Base-by-base conservation (phyloP, 2,797 vertebrate species). In the Leptatherina wallacei region DNA sequence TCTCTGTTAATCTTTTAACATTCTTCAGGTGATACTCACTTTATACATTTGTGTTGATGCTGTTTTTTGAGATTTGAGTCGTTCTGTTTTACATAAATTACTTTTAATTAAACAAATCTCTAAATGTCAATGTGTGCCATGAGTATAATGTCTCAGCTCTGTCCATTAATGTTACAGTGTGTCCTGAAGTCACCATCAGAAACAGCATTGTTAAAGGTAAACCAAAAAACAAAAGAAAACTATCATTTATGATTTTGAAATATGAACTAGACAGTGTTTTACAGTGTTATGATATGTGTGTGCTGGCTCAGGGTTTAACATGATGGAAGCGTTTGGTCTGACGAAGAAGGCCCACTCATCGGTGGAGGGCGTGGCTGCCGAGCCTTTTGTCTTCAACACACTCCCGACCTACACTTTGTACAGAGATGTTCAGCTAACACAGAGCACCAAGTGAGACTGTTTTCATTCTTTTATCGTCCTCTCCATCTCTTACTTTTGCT, bases 321-420 rank as follows among this genome's bases (percentile, higher is more conserved):
- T 99, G 95, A 98, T 98, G 97, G 95, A 94, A 22, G 94, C 92
- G 0, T 99, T 99, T 29, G 96, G 98, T 69, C 90, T 99, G 65
- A 95, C 95, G 1, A 94, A 87, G 75, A 94, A 85, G 66, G 95
- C 95, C 42, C 96, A 97, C 3, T 93, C 97, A 12, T 96, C 95
- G 0, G 75, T 98, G 60, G 95, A 96, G 16, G 97, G 98, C 0
- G 94, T 98, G 16, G 94, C 96, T 3, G 95, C 96, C 32, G 96
- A 97, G 42, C 93, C 96, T 0, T 97, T 96, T 0, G 72, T 96
- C 1, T 96, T 97, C 83, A 96, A 94, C 0, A 83, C 84, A 0
- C 71, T 95, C 60, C 93, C 94, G 0, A 95, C 94, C 66, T 98
- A 96, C 93, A 96, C 93, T 0, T 76, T 99, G 36, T 96, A 95